These are phyloP conservation scores for Cynaeus angustus DNA, from an alignment of 2,888 invertebrate genomes.

Conservation along the genomic window DNA sequence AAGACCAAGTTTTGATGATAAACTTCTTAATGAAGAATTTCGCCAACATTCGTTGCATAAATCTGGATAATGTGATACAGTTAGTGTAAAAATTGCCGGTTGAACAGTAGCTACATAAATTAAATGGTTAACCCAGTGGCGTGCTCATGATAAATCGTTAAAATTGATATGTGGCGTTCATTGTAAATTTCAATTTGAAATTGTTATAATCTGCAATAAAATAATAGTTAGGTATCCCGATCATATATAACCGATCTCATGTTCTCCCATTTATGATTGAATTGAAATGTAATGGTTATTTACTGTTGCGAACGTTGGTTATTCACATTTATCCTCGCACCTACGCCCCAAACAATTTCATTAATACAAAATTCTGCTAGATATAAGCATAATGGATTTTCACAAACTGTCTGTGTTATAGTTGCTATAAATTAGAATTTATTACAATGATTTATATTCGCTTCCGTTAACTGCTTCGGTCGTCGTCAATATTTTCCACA, in stretches of 20 bases:
- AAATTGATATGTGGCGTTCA: slow-evolving; percentile 2
- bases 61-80: slow-evolving; percentile 5
- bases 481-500: slow-evolving; percentile 31
- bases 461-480: slow-evolving; percentile 28
- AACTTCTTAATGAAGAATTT: slow-evolving; percentile 30
- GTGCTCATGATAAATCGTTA: slow-evolving; percentile 20
- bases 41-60: slow-evolving; percentile 12
- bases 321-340: slow-evolving; percentile 24
- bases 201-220: slow-evolving; percentile 41
- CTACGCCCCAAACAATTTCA: slow-evolving; percentile 34
- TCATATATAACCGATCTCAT: slow-evolving; percentile 27
- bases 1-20: slow-evolving; percentile 1
- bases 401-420: slow-evolving; percentile 27
- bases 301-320: slow-evolving; percentile 35
- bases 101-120: not conserved
- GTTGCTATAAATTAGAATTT: slow-evolving; percentile 34
- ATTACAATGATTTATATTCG: slow-evolving; percentile 38
- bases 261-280: slow-evolving; percentile 26
- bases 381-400: slow-evolving; percentile 40
- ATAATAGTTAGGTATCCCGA: slow-evolving; percentile 28
- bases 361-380: slow-evolving; percentile 35
- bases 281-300: slow-evolving; percentile 43
- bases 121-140: slow-evolving; percentile 9
- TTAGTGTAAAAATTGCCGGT: slow-evolving; percentile 5
- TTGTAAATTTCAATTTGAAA: slow-evolving; percentile 27